Evolutionary conservation across 1,140 invertebrate species (phyloP).

Genomic region (Drosophila novamexicana): DNA sequence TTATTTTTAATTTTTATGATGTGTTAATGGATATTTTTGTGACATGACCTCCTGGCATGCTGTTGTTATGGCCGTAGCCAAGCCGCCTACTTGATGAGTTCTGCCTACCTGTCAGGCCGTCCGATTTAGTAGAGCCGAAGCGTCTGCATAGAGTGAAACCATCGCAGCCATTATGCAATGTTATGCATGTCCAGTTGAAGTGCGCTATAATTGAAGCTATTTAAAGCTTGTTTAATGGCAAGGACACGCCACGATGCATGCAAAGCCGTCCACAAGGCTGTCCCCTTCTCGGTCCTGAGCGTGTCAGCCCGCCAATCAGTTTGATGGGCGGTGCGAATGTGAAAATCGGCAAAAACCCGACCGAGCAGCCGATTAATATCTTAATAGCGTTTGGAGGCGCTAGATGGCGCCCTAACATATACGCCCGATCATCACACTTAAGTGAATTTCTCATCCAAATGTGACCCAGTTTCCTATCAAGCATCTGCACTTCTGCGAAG

Average conservation of each 20-base stretch:
- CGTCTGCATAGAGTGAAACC: constrained; percentile 14
- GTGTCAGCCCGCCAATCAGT: constrained; percentile 55
- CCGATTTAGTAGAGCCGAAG: constrained; percentile 42
- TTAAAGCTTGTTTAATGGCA: constrained; percentile 71
- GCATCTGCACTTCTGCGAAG: constrained; percentile 19
- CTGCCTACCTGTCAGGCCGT: constrained; percentile 44
- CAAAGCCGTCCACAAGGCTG: constrained; percentile 57
- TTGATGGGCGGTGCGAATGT: constrained; percentile 23
- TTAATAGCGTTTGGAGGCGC: constrained; percentile 32
- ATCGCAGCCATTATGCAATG: constrained; percentile 63
- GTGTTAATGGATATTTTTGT: constrained; percentile 82
- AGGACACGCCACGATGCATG: constrained; percentile 55
- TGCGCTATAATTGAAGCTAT: constrained; percentile 74
- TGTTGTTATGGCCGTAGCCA: constrained; percentile 50
- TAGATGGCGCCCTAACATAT: constrained; percentile 59
- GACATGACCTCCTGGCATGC: constrained; percentile 79
- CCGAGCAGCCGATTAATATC: constrained; percentile 27
- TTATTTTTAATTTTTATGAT: constrained; percentile 83
- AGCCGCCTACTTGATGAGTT: constrained; percentile 59
- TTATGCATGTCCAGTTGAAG: constrained; percentile 32
- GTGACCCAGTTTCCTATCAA: constrained; percentile 72
- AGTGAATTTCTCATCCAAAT: constrained; percentile 60
- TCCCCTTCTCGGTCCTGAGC: constrained; percentile 14
- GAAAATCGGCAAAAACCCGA: constrained; percentile 3
- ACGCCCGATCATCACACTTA: constrained; percentile 71